Percentiles rank a stretch among this genome's conserved stretches.
phyloP scores from a whole-genome alignment of 1,140 invertebrate genomes.

The Lutraria rhynchaena region DNA sequence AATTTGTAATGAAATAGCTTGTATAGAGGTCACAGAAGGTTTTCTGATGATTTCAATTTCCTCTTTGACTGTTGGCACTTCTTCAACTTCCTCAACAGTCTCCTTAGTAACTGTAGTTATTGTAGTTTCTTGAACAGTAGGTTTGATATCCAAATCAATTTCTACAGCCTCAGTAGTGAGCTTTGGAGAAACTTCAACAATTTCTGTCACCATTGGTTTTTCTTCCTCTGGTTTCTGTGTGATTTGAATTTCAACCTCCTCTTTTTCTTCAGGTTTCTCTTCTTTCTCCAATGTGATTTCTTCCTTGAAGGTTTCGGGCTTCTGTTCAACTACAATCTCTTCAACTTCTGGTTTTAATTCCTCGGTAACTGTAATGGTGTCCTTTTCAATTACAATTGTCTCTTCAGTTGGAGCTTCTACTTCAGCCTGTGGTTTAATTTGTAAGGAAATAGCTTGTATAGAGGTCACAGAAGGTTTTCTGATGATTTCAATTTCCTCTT shows the following conservation, averaged over 20 bases:
- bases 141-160: slow-evolving; percentile 34
- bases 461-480: slow-evolving; percentile 15
- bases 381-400: slow-evolving; percentile 55
- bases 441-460: slow-evolving; percentile 28
- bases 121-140: slow-evolving; percentile 8
- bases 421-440: slow-evolving; percentile 15
- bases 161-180: slow-evolving; percentile 7
- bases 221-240: slow-evolving; percentile 55
- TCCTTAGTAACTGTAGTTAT: slow-evolving; percentile 25
- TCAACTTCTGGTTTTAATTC: slow-evolving; percentile 22
- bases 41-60: slow-evolving; percentile 36
- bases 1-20: slow-evolving; percentile 37
- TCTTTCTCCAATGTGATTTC: slow-evolving; percentile 12
- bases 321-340: not conserved
- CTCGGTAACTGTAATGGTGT: slow-evolving; percentile 50
- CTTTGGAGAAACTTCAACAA: slow-evolving; percentile 28
- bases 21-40: slow-evolving; percentile 2
- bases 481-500: slow-evolving; percentile 46
- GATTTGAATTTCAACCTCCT: slow-evolving; percentile 27
- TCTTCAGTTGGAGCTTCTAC: slow-evolving; percentile 58
- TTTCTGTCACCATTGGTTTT: slow-evolving; percentile 27
- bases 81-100: slow-evolving; percentile 18
- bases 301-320: slow-evolving; percentile 5
- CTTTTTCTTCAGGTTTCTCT: slow-evolving; percentile 48
- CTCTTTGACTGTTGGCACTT: slow-evolving; percentile 38